These are phyloP conservation scores for Psilopogon haemacephalus DNA, from an alignment of 2,113 vertebrate genomes.

Conservation along the genomic window DNA sequence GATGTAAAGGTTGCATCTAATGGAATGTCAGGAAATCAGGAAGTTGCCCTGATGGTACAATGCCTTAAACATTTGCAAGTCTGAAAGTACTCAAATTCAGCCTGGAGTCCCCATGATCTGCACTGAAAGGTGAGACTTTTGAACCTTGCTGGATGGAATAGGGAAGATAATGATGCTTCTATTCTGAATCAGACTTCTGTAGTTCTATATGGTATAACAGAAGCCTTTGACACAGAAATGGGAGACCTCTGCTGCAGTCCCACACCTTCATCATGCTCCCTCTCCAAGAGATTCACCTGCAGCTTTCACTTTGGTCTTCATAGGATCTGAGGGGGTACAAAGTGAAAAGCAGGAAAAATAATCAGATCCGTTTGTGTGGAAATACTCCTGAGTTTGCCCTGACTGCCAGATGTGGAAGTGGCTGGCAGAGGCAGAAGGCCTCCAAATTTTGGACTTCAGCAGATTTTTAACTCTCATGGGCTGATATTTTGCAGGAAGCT, in stretches of 20 bases:
- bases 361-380: neutral
- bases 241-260: neutral
- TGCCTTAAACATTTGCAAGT: neutral
- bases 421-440: neutral
- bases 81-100: neutral
- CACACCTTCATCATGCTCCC: neutral
- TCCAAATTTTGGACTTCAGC: neutral
- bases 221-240: neutral
- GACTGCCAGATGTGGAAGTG: neutral
- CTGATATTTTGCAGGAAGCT: neutral
- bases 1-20: neutral
- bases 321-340: neutral
- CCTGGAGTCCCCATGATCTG: neutral
- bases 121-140: neutral
- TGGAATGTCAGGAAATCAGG: neutral
- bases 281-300: neutral
- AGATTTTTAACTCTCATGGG: neutral
- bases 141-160: neutral
- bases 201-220: rapidly evolving
- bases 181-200: neutral
- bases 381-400: neutral
- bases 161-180: neutral
- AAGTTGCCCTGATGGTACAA: neutral
- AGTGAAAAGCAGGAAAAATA: neutral
- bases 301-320: neutral